These are phyloP conservation scores for Stratiomys singularior DNA, from an alignment of 2,888 invertebrate species.

Conservation along the genomic window DNA sequence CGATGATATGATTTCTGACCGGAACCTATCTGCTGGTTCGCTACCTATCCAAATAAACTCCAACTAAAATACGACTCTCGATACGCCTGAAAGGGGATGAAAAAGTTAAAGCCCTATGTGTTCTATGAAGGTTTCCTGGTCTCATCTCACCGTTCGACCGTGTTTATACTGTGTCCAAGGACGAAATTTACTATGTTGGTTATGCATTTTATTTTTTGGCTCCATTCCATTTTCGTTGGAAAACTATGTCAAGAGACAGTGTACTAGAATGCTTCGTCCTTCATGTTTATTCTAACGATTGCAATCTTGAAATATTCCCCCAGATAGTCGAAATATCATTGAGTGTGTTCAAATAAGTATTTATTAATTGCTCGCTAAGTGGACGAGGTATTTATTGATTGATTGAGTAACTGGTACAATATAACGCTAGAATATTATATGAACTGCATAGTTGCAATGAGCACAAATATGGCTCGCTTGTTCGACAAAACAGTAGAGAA, in stretches of 20 bases:
- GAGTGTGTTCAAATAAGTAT: too few species aligned
- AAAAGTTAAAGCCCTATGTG: neutral
- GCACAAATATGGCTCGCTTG: too few species aligned
- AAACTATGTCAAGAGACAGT: constrained; percentile 49
- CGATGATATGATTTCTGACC: too few species aligned
- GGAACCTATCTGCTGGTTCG: neutral
- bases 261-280: constrained; percentile 35
- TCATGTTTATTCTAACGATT: constrained; percentile 27
- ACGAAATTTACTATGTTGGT: constrained; percentile 35
- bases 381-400: too few species aligned
- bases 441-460: too few species aligned
- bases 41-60: constrained; percentile 1
- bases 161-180: constrained; percentile 25
- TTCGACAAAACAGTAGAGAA: too few species aligned
- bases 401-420: too few species aligned
- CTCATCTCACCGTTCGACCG: neutral
- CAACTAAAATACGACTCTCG: neutral
- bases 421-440: too few species aligned
- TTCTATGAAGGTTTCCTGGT: neutral
- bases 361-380: too few species aligned
- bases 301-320: constrained; percentile 22
- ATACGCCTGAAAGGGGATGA: neutral
- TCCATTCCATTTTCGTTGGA: constrained; percentile 26
- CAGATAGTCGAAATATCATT: too few species aligned
- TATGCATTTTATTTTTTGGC: constrained; percentile 35